Percentiles rank a stretch among this genome's conserved stretches.
phyloP scores from a whole-genome alignment of 1,140 invertebrate species.

The Callitettix versicolor region DNA sequence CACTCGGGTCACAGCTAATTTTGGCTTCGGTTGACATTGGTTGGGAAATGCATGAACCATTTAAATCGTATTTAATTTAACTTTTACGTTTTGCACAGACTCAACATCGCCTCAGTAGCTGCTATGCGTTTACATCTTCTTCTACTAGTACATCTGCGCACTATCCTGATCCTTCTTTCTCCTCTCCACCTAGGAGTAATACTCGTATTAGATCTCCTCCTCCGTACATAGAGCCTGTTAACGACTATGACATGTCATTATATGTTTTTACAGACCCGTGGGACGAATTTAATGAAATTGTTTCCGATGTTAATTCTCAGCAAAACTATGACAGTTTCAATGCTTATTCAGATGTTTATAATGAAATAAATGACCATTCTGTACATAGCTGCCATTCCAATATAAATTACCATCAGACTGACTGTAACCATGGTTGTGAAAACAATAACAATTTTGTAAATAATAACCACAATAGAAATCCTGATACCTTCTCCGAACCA shows the following conservation, averaged over 20 bases:
- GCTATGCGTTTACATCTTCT: constrained; percentile 25
- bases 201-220: constrained; percentile 12
- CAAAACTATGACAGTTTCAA: constrained; percentile 1
- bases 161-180: constrained; percentile 6
- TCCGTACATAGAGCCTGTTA: constrained; percentile 5
- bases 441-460: background rate
- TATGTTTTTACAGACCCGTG: constrained; percentile 37
- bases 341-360: no score
- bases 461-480: background rate
- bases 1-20: no score
- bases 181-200: constrained; percentile 1
- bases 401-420: constrained; percentile 4
- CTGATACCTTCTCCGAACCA: background rate
- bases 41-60: no score
- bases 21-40: no score
- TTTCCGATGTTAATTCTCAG: background rate
- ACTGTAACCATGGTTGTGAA: constrained; percentile 16
- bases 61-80: no score
- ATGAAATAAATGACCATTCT: background rate
- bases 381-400: constrained; percentile 1
- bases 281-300: constrained; percentile 40
- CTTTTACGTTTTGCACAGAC: constrained; percentile 27
- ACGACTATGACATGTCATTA: constrained; percentile 3
- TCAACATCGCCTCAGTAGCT: constrained; percentile 31
- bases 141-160: constrained; percentile 10